A percentile compares a stretch with the other conserved stretches of the same genome.
Evolutionary conservation across 1,140 invertebrate species (phyloP).

Genomic region (Lasioglossum albipes): DNA sequence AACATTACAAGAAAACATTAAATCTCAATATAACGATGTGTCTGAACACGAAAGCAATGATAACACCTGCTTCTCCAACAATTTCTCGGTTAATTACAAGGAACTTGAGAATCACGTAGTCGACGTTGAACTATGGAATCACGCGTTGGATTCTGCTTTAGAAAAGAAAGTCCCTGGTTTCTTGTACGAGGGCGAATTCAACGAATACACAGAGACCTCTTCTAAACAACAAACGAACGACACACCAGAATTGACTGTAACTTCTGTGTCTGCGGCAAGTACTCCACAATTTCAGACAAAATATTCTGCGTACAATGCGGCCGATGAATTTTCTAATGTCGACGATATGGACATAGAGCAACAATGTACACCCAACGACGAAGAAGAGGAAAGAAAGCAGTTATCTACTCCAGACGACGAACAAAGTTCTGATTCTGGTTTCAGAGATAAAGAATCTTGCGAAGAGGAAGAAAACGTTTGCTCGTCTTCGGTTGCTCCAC

Average conservation of each 20-base stretch:
- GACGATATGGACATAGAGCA: slow-evolving; percentile 64
- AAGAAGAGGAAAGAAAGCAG: slow-evolving; percentile 78
- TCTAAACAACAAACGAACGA: background rate
- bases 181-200: slow-evolving; percentile 65
- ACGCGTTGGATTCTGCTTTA: slow-evolving; percentile 68
- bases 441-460: slow-evolving; percentile 81
- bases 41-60: slow-evolving; percentile 20
- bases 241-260: slow-evolving; percentile 43
- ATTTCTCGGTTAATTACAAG: slow-evolving; percentile 51
- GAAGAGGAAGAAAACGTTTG: slow-evolving; percentile 79
- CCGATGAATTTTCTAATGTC: slow-evolving; percentile 68
- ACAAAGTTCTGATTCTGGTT: slow-evolving; percentile 81
- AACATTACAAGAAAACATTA: slow-evolving; percentile 6
- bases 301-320: slow-evolving; percentile 62
- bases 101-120: slow-evolving; percentile 47
- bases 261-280: slow-evolving; percentile 51
- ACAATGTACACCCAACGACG: slow-evolving; percentile 64
- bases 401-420: slow-evolving; percentile 81
- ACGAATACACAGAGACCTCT: slow-evolving; percentile 49
- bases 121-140: slow-evolving; percentile 74
- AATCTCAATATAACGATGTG: slow-evolving; percentile 27
- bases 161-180: slow-evolving; percentile 70
- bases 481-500: slow-evolving; percentile 32
- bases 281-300: slow-evolving; percentile 65
- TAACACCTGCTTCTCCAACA: slow-evolving; percentile 56